Percentiles rank a stretch among this genome's conserved stretches.
Evolutionary conservation across 1,140 invertebrate genomes (phyloP).

Genomic region (Lepidostoma basale): DNA sequence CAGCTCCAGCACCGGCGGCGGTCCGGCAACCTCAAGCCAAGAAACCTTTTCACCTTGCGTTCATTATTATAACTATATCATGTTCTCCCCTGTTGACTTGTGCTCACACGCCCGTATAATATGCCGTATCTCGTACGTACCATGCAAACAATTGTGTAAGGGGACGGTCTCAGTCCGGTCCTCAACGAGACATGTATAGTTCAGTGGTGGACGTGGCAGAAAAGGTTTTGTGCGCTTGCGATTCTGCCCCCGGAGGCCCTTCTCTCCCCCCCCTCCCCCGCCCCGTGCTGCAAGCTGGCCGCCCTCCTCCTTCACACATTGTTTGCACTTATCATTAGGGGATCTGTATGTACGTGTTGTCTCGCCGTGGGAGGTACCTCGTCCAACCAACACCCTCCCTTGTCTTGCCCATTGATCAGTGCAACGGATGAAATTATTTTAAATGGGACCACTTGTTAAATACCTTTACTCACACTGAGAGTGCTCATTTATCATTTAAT

Average conservation of each 20-base stretch:
- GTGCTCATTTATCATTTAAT: too few relatives aligned
- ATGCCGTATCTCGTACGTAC: neutral
- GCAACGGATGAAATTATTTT: too few relatives aligned
- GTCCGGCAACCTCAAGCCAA: slow-evolving; percentile 49
- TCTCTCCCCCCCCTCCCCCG: neutral
- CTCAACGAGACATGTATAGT: slow-evolving; percentile 43
- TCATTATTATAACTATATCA: slow-evolving; percentile 63
- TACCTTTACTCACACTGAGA: too few relatives aligned
- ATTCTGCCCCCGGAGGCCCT: slow-evolving; percentile 2
- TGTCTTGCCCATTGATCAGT: neutral
- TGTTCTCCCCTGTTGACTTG: slow-evolving; percentile 53
- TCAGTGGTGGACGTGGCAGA: slow-evolving; percentile 40
- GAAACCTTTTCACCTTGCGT: slow-evolving; percentile 61
- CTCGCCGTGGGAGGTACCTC: slow-evolving; percentile 16
- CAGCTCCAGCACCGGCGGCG: neutral
- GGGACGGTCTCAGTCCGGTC: slow-evolving; percentile 53
- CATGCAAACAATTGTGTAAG: slow-evolving; percentile 58
- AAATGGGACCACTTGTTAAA: too few relatives aligned
- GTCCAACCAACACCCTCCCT: neutral
- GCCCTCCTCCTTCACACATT: slow-evolving; percentile 89
- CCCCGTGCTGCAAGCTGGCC: slow-evolving; percentile 65
- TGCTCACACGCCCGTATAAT: slow-evolving; percentile 39
- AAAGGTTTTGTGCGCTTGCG: slow-evolving; percentile 35
- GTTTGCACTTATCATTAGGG: slow-evolving; percentile 87
- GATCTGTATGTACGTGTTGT: too few relatives aligned